A percentile compares a stretch with the other conserved stretches of the same genome.
phyloP scores from a whole-genome alignment of 1,140 invertebrate species.

The Ceratoteleas bidentatus region DNA sequence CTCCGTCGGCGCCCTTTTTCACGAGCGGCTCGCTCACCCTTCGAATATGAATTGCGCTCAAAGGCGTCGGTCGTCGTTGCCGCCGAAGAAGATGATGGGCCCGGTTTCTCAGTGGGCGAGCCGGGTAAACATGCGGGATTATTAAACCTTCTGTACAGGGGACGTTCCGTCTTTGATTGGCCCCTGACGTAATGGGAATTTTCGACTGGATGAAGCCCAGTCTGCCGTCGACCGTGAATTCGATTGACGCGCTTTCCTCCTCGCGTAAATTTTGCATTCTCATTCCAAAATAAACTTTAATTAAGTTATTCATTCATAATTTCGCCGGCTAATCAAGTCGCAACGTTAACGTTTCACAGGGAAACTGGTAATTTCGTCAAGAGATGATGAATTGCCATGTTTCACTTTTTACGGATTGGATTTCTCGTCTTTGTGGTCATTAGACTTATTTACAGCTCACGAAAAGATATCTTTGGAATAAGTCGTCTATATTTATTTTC shows the following conservation, averaged over 20 bases:
- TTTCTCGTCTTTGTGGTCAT: too few species aligned
- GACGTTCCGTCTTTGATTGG: constrained; percentile 74
- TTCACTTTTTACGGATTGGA: too few species aligned
- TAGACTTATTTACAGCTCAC: too few species aligned
- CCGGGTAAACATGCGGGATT: constrained; percentile 75
- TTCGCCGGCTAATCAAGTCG: constrained; percentile 10
- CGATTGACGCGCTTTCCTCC: constrained; percentile 41
- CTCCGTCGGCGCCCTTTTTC: constrained; percentile 61
- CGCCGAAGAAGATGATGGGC: constrained; percentile 47
- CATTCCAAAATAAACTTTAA: constrained; percentile 47
- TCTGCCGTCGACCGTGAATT: constrained; percentile 54
- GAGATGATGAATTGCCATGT: too few species aligned
- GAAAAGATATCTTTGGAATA: too few species aligned
- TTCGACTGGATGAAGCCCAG: constrained; percentile 52
- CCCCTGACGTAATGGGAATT: constrained; percentile 69
- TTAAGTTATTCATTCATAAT: constrained; percentile 40
- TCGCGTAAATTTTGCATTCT: constrained; percentile 31
- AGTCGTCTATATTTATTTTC: too few species aligned
- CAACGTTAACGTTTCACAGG: too few species aligned
- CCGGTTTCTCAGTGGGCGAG: constrained; percentile 59
- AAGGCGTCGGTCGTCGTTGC: constrained; percentile 70
- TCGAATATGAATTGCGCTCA: constrained; percentile 71
- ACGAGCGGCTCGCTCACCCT: constrained; percentile 50
- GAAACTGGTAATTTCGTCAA: too few species aligned
- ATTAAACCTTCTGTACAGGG: constrained; percentile 71